Conservation (phyloP, 2,797 vertebrate species). For the Tenualosa ilisha region DNA sequence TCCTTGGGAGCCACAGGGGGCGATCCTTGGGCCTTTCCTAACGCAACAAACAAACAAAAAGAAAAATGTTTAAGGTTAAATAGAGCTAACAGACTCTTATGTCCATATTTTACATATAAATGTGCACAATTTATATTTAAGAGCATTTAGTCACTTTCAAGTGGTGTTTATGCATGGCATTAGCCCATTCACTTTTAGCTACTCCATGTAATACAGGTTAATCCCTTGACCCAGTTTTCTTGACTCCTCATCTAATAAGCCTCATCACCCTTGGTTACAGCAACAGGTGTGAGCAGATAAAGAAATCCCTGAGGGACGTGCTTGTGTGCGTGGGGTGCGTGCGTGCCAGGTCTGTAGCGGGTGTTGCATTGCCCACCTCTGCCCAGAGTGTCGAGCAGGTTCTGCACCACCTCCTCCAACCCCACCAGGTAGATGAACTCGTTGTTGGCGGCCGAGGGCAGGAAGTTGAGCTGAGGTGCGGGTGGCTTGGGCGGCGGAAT, state of each 20-base stretch:
- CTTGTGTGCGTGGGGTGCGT: background rate
- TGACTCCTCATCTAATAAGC: background rate
- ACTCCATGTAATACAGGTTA: background rate
- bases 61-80: too few species aligned
- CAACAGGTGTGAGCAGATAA: background rate
- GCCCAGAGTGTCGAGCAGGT: conserved; percentile 93
- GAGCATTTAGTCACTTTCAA: background rate
- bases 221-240: background rate
- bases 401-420: conserved; percentile 96
- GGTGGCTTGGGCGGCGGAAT: conserved; percentile 96
- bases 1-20: conserved; percentile 77
- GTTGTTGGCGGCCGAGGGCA: conserved; percentile 96
- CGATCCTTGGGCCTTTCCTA: conserved; percentile 75
- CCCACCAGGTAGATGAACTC: conserved; percentile 98
- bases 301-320: background rate
- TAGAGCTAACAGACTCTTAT: too few species aligned
- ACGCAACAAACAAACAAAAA: background rate
- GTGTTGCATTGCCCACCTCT: conserved; percentile 65
- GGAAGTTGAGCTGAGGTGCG: conserved; percentile 92
- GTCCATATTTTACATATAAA: too few species aligned
- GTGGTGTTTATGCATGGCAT: too few species aligned
- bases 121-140: background rate
- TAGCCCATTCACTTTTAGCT: too few species aligned
- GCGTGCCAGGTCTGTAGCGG: background rate
- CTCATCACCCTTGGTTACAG: background rate